Conservation (phyloP, 1,140 invertebrate species). For the Lepidurus apus region DNA sequence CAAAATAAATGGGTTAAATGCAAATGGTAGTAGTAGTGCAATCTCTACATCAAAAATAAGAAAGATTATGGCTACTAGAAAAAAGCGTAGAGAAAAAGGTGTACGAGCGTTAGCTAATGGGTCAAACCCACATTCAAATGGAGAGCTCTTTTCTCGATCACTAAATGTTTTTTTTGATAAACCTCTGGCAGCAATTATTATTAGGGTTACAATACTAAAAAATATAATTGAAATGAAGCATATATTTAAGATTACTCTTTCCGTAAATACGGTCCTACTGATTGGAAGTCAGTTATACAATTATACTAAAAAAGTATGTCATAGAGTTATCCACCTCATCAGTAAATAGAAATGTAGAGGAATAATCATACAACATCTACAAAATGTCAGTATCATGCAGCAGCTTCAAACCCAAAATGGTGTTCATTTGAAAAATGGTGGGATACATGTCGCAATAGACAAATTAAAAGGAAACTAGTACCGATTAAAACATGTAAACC, state of each 20-base stretch:
- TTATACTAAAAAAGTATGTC: slow-evolving; percentile 58
- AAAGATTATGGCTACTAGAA: slow-evolving; percentile 57
- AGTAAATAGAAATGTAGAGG: slow-evolving; percentile 60
- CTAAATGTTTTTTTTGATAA: slow-evolving; percentile 50
- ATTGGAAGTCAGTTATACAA: slow-evolving; percentile 64
- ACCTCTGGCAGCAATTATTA: slow-evolving; percentile 46
- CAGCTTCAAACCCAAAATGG: slow-evolving; percentile 63
- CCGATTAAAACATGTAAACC: slow-evolving; percentile 65
- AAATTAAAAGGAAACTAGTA: slow-evolving; percentile 55
- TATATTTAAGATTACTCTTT: slow-evolving; percentile 48
- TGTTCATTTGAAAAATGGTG: slow-evolving; percentile 55
- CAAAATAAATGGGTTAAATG: slow-evolving; percentile 44
- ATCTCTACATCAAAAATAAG: slow-evolving; percentile 62
- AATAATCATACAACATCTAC: slow-evolving; percentile 68
- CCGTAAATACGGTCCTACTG: slow-evolving; percentile 49
- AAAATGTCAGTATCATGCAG: slow-evolving; percentile 68
- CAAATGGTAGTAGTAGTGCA: slow-evolving; percentile 51
- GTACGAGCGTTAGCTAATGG: slow-evolving; percentile 34
- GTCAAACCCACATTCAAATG: slow-evolving; percentile 41
- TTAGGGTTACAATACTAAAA: slow-evolving; percentile 44
- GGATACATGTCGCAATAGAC: slow-evolving; percentile 49
- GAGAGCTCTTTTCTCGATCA: slow-evolving; percentile 37
- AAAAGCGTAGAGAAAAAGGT: slow-evolving; percentile 54
- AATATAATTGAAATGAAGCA: slow-evolving; percentile 45
- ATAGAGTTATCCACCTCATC: slow-evolving; percentile 54